A percentile compares a stretch with the other conserved stretches of the same genome.
These are phyloP conservation scores for Melanostoma scalare DNA, from an alignment of 2,888 invertebrate species.

Conservation along the genomic window DNA sequence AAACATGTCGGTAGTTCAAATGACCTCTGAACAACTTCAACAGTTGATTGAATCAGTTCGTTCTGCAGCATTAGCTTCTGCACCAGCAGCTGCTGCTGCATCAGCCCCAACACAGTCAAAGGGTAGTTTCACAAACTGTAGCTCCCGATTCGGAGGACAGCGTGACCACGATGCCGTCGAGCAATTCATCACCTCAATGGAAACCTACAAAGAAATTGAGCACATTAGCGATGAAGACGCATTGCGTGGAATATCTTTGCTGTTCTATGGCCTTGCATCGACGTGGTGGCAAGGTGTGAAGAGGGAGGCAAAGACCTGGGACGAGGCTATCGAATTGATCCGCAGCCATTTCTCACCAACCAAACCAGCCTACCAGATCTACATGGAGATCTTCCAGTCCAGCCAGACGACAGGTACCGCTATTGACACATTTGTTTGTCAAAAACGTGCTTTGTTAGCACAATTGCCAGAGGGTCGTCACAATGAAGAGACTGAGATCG, in stretches of 20 bases:
- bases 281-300: slow-evolving; percentile 66
- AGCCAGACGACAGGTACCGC: slow-evolving; percentile 18
- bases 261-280: slow-evolving; percentile 40
- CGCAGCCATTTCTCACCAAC: slow-evolving; percentile 49
- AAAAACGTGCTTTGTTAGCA: slow-evolving; percentile 51
- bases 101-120: slow-evolving; percentile 58
- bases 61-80: slow-evolving; percentile 72
- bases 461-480: slow-evolving; percentile 54
- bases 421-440: slow-evolving; percentile 55
- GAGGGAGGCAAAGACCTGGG: slow-evolving; percentile 41
- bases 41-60: slow-evolving; percentile 78
- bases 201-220: slow-evolving; percentile 39
- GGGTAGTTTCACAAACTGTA: slow-evolving; percentile 39
- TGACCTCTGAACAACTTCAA: slow-evolving; percentile 79
- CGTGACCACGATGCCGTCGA: slow-evolving; percentile 34
- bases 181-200: slow-evolving; percentile 41
- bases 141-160: slow-evolving; percentile 20
- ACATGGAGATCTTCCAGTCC: slow-evolving; percentile 51
- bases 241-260: slow-evolving; percentile 44
- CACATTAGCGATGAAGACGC: slow-evolving; percentile 50
- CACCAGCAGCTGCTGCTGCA: slow-evolving; percentile 47
- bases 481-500: slow-evolving; percentile 53
- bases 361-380: slow-evolving; percentile 47
- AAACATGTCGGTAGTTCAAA: slow-evolving; percentile 76
- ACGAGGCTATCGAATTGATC: slow-evolving; percentile 38